Evolutionary conservation across 2,113 vertebrate genomes (phyloP), one percentile per base, ranked within the genome.

Genomic region (Atractosteus spatula): DNA sequence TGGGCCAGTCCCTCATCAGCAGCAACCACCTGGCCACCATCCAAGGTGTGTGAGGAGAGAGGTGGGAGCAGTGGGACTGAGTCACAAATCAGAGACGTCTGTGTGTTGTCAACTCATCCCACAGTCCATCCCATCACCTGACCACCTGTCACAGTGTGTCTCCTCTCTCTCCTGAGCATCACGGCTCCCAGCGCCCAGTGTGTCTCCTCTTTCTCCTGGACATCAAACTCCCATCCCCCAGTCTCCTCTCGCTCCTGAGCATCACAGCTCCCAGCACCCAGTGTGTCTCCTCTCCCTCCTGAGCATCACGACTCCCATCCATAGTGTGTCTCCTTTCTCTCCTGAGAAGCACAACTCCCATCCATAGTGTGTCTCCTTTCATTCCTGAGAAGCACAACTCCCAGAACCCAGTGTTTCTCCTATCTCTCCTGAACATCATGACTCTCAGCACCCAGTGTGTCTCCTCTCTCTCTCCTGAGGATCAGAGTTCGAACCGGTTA

Each of bases 1-100:
- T 97, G 89, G 96, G 90, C 91, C 90, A 94, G 85, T 93, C 93
- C 80, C 93, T 96, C 80, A 93, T 96, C 89, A 91, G 91, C 91
- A 94, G 91, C 91, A 96, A 95, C 92, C 93, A 93, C 83, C 89
- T 97, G 89, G 95, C 94, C 83, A 96, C 95, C 76, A 94, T 97
- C 83, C 95, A 97, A 96, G 94, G 94, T 96, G 90, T 93, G 94
- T 95, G 87, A 76, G 68, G 29, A 65, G 63, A 41, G 42, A 13
- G 41, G 63, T 12, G 62, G 7, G 17, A 41, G 62, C 3, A 8
- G 10, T 3, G 29, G 42, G 29, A 42, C 13, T 17, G 63, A 12
- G 41, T 42, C 13, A 42, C 29, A 12, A 10, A 65, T 42, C 5
- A 64, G 17, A 62, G 41, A 62, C 41, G 16, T 41, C 17, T 62